Evolutionary conservation across 1,140 invertebrate species (phyloP).

Genomic region (Acromyrmex heyeri): DNA sequence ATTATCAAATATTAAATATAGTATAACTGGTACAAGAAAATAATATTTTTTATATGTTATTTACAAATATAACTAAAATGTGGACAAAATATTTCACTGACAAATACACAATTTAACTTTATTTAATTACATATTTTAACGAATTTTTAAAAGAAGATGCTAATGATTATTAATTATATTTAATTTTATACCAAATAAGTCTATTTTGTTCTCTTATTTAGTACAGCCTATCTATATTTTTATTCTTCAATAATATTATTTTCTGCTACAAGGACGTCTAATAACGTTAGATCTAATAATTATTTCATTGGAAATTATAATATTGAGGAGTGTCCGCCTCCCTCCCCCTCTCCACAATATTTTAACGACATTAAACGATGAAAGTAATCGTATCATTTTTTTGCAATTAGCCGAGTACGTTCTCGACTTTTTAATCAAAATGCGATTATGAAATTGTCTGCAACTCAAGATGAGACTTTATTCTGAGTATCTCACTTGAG

Average conservation of each 20-base stretch:
- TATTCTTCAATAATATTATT: neutral
- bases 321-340: neutral
- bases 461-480: neutral
- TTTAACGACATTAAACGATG: neutral
- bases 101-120: neutral
- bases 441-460: neutral
- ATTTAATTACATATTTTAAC: neutral
- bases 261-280: neutral
- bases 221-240: neutral
- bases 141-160: neutral
- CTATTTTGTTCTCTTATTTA: neutral
- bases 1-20: neutral
- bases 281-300: neutral
- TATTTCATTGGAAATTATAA: neutral
- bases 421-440: neutral
- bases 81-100: neutral
- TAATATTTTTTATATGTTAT: neutral
- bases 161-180: neutral
- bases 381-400: neutral
- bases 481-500: conserved; percentile 11
- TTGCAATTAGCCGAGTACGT: neutral
- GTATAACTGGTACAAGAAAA: neutral
- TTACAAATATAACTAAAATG: neutral
- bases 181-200: neutral
- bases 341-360: neutral